phyloP scores from a whole-genome alignment of 2,113 vertebrate genomes.

The Pelecanus crispus region DNA sequence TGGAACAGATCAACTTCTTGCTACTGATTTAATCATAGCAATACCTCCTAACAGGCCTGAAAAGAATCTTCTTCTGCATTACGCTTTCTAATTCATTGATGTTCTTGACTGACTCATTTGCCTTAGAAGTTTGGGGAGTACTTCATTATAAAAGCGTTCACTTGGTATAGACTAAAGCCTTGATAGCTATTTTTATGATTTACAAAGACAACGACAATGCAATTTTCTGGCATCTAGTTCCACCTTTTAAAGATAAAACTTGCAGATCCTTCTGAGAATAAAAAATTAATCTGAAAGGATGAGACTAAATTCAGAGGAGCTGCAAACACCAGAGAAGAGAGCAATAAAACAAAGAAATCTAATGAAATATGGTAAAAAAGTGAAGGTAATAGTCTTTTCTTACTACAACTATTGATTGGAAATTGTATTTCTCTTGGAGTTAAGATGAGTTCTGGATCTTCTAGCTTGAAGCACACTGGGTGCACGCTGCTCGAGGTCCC shows the following conservation, averaged over 20 bases:
- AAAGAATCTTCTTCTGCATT: not conserved
- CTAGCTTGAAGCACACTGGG: fast-evolving
- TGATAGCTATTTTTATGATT: not conserved
- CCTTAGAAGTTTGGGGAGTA: not conserved
- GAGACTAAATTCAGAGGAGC: not conserved
- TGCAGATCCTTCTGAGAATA: not conserved
- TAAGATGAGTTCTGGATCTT: not conserved
- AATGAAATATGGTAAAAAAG: not conserved
- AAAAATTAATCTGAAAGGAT: not conserved
- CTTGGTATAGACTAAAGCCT: not conserved
- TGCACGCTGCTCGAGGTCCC: not conserved
- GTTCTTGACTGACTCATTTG: not conserved
- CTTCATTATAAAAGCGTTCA: not conserved
- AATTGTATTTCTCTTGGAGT: not conserved
- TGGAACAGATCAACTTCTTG: constrained; percentile 2
- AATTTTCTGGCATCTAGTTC: not conserved
- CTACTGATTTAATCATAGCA: not conserved
- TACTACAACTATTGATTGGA: not conserved
- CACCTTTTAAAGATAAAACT: not conserved
- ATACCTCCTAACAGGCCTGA: not conserved
- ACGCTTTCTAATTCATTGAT: not conserved
- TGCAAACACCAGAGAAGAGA: not conserved
- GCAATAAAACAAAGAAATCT: not conserved
- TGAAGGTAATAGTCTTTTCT: not conserved
- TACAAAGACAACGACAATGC: not conserved